Evolutionary conservation across 1,140 invertebrate genomes (phyloP), one percentile per base, ranked within the genome.

Genomic region (Paralvinella palmiformis): DNA sequence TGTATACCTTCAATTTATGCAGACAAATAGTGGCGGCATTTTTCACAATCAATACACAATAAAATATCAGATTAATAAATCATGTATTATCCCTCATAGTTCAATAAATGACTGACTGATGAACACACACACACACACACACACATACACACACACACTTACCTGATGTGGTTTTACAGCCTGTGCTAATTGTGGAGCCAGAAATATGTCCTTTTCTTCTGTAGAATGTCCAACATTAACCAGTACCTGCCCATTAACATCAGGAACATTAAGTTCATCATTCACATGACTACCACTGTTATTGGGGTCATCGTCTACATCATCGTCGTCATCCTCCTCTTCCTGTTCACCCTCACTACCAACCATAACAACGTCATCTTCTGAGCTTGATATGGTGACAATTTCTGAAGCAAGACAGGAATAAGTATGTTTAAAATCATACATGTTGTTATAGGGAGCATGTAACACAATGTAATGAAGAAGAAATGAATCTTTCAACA

Each of bases 191-290:
- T 98, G 94, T 2, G 91, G 89, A 5, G 94, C 91, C 36, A 99
- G 83, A 79, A 89, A 98, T 50, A 99, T 89, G 75, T 96, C 95
- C 24, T 89, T 88, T 73, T 99, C 96, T 59, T 88, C 87, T 48
- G 90, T 86, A 0, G 92, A 90, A 83, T 98, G 94, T n/a, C 92
- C 94, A 45, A 97, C 88, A 79, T 99, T 99, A 29, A 98, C 90
- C 33, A 97, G 81, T 22, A 98, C 92, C 48, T 91, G 83, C 2
- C 96, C 96, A 75, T 93, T 86, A 62, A 91, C 89, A 82, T 98
- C 93, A 3, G 91, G 90, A 64, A 89, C 81, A 81, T 98, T 98
- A 72, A 92, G 91, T n/a, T 87, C 81, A 82, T 85, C 84, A 69
- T 85, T 74, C n/a, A 78, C 75, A 64, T 80, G 78, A 62, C 68